Conservation (phyloP, 1,140 invertebrate species). For the Ceratina australensis region DNA sequence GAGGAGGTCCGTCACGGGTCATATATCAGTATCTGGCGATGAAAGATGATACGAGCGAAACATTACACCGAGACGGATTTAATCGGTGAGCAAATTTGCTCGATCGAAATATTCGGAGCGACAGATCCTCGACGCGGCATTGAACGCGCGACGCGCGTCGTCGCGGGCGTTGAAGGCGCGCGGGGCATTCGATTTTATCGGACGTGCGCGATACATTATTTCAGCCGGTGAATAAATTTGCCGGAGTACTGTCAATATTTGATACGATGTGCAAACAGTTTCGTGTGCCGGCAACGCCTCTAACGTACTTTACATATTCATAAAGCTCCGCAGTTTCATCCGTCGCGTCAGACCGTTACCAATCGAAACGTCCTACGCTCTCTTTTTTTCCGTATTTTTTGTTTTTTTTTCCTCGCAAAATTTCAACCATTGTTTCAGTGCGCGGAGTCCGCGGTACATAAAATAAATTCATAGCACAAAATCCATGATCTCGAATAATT, state of each 20-base stretch:
- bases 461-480: too few relatives aligned
- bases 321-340: conserved; percentile 64
- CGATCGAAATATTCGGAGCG: not conserved
- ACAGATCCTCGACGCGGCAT: too few relatives aligned
- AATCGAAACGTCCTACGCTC: not conserved
- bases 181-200: conserved; percentile 46
- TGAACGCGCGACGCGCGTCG: not conserved
- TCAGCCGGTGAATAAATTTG: conserved; percentile 65
- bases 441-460: too few relatives aligned
- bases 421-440: too few relatives aligned
- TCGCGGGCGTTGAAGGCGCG: conserved; percentile 17
- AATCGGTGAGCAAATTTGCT: conserved; percentile 34
- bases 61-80: conserved; percentile 22
- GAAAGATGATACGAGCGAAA: not conserved
- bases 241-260: conserved; percentile 68
- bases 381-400: too few relatives aligned
- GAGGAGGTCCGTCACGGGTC: too few relatives aligned
- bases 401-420: not conserved
- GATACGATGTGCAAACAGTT: conserved; percentile 67
- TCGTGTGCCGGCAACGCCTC: conserved; percentile 51
- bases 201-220: conserved; percentile 57
- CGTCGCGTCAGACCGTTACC: conserved; percentile 48
- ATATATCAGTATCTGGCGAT: too few relatives aligned
- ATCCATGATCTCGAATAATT: too few relatives aligned
- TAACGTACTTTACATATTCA: conserved; percentile 72